phyloP scores from a whole-genome alignment of 2,888 invertebrate genomes.

The Cerastoderma edule region DNA sequence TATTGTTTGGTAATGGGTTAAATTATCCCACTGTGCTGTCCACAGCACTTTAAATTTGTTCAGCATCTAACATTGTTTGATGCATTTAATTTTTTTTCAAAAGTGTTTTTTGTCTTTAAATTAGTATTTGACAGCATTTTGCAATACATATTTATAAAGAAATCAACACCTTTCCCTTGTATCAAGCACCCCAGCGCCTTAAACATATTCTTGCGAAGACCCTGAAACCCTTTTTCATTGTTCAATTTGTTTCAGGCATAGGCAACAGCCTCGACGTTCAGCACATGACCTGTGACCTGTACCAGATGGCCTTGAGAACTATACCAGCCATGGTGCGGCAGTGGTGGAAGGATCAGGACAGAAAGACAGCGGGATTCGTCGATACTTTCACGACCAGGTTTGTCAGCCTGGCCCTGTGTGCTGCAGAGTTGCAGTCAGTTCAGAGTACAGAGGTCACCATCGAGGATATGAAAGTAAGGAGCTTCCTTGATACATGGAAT shows the following conservation, averaged over 20 bases:
- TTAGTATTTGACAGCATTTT: no score
- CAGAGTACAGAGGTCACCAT: constrained; percentile 81
- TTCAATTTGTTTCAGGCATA: constrained; percentile 15
- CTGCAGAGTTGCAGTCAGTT: constrained; percentile 88
- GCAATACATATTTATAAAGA: no score
- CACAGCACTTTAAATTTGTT: no score
- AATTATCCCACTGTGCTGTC: no score
- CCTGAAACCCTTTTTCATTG: background rate
- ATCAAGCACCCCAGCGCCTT: no score
- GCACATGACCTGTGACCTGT: constrained; percentile 88
- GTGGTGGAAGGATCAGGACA: constrained; percentile 90
- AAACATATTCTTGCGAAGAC: no score
- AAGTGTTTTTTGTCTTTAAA: no score
- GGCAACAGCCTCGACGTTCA: constrained; percentile 82
- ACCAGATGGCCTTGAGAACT: constrained; percentile 87
- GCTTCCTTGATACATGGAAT: no score
- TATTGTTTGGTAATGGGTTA: no score
- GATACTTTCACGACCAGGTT: constrained; percentile 87
- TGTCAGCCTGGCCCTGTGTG: constrained; percentile 88
- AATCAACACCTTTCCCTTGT: no score
- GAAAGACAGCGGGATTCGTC: constrained; percentile 88
- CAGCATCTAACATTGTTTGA: no score
- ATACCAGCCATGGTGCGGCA: constrained; percentile 90
- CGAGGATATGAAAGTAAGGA: constrained; percentile 74
- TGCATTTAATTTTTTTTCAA: no score